phyloP scores from a whole-genome alignment of 1,140 invertebrate species.

The Hesperophylax magnus region DNA sequence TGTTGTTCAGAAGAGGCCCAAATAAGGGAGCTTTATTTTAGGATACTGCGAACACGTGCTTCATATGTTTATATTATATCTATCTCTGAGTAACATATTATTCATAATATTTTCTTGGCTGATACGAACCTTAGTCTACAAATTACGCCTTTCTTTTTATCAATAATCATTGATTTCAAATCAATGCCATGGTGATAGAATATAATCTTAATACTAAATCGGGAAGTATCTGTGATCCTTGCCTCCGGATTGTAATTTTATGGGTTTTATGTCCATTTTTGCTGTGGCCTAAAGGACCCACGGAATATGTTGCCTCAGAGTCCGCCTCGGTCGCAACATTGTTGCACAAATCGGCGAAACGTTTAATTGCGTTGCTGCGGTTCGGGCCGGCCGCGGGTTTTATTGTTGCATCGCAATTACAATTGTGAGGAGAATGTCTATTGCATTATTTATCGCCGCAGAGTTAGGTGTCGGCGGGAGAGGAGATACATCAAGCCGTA shows the following conservation, averaged over 20 bases:
- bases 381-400: slow-evolving; percentile 43
- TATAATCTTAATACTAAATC: no score
- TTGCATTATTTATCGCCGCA: slow-evolving; percentile 52
- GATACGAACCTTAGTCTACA: not conserved
- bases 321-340: slow-evolving; percentile 30
- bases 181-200: not conserved
- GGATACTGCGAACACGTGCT: no score
- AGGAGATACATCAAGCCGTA: slow-evolving; percentile 30
- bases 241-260: no score
- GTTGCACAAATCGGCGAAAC: slow-evolving; percentile 46
- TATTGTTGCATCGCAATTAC: slow-evolving; percentile 55
- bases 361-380: slow-evolving; percentile 37
- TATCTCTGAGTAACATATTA: no score
- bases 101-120: not conserved
- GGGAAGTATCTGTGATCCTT: no score
- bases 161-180: not conserved
- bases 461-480: slow-evolving; percentile 36
- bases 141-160: slow-evolving; percentile 19
- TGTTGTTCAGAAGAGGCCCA: no score
- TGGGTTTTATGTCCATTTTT: no score
- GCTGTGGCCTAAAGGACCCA: no score
- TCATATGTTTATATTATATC: no score
- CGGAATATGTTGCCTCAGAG: not conserved
- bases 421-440: slow-evolving; percentile 45
- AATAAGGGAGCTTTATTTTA: no score